Percentiles rank a stretch among this genome's conserved stretches.
Conservation (phyloP, 2,113 vertebrate genomes). For the Struthio camelus region DNA sequence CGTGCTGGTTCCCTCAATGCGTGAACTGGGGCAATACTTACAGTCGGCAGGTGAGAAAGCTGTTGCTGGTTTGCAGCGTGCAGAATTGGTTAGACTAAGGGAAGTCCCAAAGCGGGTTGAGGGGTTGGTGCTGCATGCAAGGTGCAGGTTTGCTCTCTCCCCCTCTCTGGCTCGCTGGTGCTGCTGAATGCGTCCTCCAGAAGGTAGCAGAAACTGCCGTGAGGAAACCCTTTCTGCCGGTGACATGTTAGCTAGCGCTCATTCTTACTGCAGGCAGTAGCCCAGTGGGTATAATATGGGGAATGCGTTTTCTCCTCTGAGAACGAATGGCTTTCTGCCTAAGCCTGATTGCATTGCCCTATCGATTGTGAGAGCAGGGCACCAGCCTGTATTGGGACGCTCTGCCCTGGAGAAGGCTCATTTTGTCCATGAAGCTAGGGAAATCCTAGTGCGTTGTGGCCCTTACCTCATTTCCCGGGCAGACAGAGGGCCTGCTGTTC, state of each 20-base stretch:
- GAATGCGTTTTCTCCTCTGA: not conserved
- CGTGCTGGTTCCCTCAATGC: not conserved
- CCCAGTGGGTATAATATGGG: not conserved
- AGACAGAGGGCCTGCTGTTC: constrained; percentile 79
- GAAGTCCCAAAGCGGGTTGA: not conserved
- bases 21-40: not conserved
- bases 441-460: constrained; percentile 66
- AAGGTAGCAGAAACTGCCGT: not conserved
- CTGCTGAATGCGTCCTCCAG: not conserved
- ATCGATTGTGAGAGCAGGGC: constrained; percentile 24
- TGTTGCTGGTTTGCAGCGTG: not conserved
- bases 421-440: constrained; percentile 65
- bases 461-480: constrained; percentile 58
- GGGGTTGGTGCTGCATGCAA: not conserved
- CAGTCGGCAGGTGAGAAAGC: not conserved
- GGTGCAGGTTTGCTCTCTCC: not conserved
- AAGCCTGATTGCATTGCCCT: not conserved
- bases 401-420: not conserved
- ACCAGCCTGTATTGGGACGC: not conserved
- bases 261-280: not conserved
- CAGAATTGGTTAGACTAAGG: not conserved
- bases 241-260: not conserved
- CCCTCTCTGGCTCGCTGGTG: not conserved
- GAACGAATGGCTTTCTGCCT: constrained; percentile 1
- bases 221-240: not conserved